Conservation (phyloP, 2,888 invertebrate species). For the Thymelicus acteon region DNA sequence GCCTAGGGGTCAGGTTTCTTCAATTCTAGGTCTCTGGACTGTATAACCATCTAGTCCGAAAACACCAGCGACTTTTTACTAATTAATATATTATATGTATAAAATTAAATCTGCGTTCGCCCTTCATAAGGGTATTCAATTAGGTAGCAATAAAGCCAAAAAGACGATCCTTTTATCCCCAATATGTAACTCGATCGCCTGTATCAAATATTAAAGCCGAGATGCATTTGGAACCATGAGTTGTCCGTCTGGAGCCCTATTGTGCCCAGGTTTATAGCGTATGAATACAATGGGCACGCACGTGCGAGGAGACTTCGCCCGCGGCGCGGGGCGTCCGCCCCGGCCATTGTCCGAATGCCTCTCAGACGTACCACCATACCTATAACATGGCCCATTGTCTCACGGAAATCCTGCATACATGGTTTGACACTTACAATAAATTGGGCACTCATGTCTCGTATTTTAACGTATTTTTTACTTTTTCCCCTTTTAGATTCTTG, state of each 20-base stretch:
- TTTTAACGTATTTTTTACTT: constrained; percentile 29
- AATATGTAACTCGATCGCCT: constrained; percentile 29
- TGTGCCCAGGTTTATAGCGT: constrained; percentile 57
- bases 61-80: background rate
- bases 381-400: constrained; percentile 66
- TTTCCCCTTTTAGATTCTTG: constrained; percentile 4
- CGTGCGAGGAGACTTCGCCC: constrained; percentile 64
- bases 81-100: background rate
- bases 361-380: constrained; percentile 37
- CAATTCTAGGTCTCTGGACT: too few relatives aligned
- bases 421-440: constrained; percentile 70
- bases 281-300: constrained; percentile 76
- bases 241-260: constrained; percentile 44
- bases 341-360: constrained; percentile 67
- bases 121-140: constrained; percentile 13
- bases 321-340: constrained; percentile 47
- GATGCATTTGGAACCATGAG: constrained; percentile 35
- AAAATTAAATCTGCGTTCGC: background rate
- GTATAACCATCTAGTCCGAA: too few relatives aligned
- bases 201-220: constrained; percentile 34
- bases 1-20: too few relatives aligned
- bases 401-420: constrained; percentile 72
- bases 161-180: constrained; percentile 6
- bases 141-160: constrained; percentile 24
- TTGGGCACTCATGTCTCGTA: constrained; percentile 52